These are phyloP conservation scores for Sphaerodactylus townsendi DNA, from an alignment of 2,113 vertebrate species.

Conservation along the genomic window DNA sequence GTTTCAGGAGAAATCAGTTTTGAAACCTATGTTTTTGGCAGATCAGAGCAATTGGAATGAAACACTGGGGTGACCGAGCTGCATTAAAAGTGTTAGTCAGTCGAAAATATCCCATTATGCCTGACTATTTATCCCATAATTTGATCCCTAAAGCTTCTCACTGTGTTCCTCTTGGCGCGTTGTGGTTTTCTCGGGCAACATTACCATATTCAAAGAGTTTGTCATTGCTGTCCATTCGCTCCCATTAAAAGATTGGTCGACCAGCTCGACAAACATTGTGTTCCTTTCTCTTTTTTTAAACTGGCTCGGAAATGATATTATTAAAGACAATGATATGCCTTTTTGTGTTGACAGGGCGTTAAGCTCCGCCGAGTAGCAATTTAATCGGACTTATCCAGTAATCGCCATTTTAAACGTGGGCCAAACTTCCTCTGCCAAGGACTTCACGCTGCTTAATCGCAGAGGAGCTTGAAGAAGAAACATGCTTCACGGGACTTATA, in stretches of 20 bases:
- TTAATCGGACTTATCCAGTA: constrained; percentile 25
- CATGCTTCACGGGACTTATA: neutral
- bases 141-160: constrained; percentile 18
- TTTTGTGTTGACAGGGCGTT: neutral
- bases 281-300: neutral
- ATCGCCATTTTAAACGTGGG: constrained; percentile 1
- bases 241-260: neutral
- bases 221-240: neutral
- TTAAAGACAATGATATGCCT: constrained; percentile 18
- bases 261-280: neutral
- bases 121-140: constrained; percentile 14
- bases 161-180: neutral
- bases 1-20: neutral
- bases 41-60: neutral
- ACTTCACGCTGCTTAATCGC: neutral
- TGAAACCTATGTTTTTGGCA: neutral
- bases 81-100: neutral
- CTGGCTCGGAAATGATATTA: constrained; percentile 13
- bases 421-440: neutral
- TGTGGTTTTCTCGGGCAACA: neutral
- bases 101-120: neutral
- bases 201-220: constrained; percentile 9
- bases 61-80: neutral
- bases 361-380: neutral
- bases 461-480: neutral